Percentiles rank a stretch among this genome's conserved stretches.
Evolutionary conservation across 2,888 invertebrate genomes (phyloP).

Genomic region (Oasisia sp.): DNA sequence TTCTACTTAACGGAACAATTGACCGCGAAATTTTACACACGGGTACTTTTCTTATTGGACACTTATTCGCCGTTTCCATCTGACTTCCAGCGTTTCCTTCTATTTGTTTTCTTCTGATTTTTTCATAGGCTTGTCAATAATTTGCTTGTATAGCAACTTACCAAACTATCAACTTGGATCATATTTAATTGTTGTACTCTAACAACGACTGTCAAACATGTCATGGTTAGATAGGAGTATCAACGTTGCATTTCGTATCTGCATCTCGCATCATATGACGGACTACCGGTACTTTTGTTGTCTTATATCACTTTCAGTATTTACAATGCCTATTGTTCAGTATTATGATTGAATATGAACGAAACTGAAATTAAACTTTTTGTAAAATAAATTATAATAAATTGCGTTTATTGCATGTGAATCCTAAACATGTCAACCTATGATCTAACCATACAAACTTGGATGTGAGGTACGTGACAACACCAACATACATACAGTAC

Average conservation of each 20-base stretch:
- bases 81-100: background rate
- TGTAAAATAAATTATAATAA: background rate
- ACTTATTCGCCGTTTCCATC: background rate
- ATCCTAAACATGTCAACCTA: background rate
- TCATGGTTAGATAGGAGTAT: background rate
- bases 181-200: background rate
- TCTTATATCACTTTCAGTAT: background rate
- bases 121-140: background rate
- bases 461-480: background rate
- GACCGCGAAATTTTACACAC: too few species aligned
- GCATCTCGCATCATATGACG: background rate
- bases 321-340: background rate
- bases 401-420: background rate
- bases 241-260: background rate
- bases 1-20: too few species aligned
- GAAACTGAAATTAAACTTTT: background rate
- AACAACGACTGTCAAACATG: background rate
- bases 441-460: background rate
- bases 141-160: background rate
- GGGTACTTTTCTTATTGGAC: too few species aligned
- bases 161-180: background rate
- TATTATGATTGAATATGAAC: background rate
- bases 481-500: background rate
- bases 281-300: background rate
- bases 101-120: background rate